These are phyloP conservation scores for Scylla paramamosain DNA, from an alignment of 1,140 invertebrate genomes.

Conservation along the genomic window DNA sequence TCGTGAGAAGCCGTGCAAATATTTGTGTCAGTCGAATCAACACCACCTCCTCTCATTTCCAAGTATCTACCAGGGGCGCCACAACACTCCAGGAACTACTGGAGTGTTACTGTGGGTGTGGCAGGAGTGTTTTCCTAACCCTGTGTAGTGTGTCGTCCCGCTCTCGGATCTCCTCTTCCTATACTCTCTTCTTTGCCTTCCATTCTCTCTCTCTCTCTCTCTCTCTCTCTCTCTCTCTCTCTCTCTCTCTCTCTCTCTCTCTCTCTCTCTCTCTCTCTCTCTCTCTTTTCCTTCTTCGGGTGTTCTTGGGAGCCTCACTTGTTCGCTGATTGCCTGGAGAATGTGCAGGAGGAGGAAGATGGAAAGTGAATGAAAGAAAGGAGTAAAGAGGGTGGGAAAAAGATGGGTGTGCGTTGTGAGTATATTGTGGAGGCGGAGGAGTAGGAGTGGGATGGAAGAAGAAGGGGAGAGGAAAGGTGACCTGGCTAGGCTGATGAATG, in stretches of 20 bases:
- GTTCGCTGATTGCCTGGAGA: not conserved
- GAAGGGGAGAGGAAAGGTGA: not conserved
- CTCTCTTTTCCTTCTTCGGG: not conserved
- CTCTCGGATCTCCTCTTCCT: not conserved
- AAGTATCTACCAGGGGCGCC: not conserved
- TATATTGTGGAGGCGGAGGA: not conserved
- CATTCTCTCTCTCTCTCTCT: not conserved
- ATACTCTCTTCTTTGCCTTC: not conserved
- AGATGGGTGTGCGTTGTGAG: too few species aligned
- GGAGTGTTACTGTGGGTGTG: not conserved
- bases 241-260: not conserved
- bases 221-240: not conserved
- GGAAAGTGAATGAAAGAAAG: not conserved
- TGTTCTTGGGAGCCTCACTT: not conserved
- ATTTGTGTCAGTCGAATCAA: not conserved
- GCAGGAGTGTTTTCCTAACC: not conserved
- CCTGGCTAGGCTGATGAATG: constrained; percentile 43
- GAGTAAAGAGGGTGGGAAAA: not conserved
- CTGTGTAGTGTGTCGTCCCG: not conserved
- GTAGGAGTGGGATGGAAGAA: not conserved
- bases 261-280: not conserved
- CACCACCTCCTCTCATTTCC: not conserved
- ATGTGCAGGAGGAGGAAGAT: not conserved
- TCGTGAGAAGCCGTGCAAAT: not conserved
- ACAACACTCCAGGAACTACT: not conserved